These are phyloP conservation scores for Coregonus clupeaformis DNA, from an alignment of 2,113 vertebrate genomes.

Conservation along the genomic window DNA sequence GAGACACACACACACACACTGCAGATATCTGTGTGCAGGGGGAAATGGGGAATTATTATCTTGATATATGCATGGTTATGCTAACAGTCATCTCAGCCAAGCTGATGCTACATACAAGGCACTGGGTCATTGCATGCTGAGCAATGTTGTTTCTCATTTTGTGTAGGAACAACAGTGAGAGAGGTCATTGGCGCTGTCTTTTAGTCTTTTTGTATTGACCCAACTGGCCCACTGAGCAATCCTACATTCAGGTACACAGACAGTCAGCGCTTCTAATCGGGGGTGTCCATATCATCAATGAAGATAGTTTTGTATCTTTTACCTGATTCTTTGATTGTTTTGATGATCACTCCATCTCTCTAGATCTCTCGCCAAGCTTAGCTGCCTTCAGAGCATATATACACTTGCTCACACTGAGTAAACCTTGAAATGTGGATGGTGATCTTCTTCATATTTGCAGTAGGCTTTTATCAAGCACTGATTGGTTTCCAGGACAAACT, in stretches of 20 bases:
- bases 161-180: not conserved
- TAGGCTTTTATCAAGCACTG: conserved; percentile 85
- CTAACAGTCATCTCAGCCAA: not conserved
- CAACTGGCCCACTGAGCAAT: not conserved
- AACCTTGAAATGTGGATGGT: conserved; percentile 91
- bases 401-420: conserved; percentile 86
- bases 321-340: not conserved
- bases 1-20: not conserved
- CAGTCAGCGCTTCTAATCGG: not conserved
- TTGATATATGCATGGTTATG: conserved; percentile 2
- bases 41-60: not conserved
- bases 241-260: not conserved
- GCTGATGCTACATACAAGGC: not conserved
- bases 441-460: conserved; percentile 90
- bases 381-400: conserved; percentile 76
- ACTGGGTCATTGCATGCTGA: conserved; percentile 1
- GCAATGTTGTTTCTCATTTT: not conserved
- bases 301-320: not conserved
- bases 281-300: not conserved
- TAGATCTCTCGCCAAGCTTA: conserved; percentile 36
- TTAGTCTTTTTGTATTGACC: not conserved
- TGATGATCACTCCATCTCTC: conserved; percentile 15
- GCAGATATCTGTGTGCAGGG: not conserved
- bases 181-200: not conserved
- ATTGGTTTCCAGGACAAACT: conserved; percentile 91